phyloP scores from a whole-genome alignment of 2,797 vertebrate genomes.

The Propithecus deckenii region DNA sequence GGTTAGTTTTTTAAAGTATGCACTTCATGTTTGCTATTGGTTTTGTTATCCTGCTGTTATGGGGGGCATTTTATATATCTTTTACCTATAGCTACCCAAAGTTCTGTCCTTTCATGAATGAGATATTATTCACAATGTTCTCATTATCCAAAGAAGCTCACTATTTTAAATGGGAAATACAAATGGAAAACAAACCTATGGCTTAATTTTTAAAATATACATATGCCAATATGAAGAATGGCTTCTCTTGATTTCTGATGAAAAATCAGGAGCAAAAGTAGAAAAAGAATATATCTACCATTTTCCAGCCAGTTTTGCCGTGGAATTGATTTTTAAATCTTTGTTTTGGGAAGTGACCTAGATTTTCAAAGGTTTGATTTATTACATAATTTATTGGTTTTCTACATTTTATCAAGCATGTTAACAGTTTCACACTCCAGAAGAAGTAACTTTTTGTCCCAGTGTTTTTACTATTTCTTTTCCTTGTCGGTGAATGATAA shows the following conservation, averaged over 20 bases:
- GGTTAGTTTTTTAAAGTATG: neutral
- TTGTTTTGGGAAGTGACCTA: neutral
- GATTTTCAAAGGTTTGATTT: neutral
- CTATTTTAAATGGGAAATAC: neutral
- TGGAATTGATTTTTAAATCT: conserved; percentile 5
- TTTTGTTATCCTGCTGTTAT: neutral
- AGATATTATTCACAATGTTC: neutral
- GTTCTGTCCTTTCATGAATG: neutral
- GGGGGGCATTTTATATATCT: neutral
- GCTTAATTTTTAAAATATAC: neutral
- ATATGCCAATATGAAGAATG: neutral
- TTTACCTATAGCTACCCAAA: neutral
- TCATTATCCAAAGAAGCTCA: neutral
- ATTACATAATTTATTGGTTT: neutral
- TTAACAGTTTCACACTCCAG: neutral
- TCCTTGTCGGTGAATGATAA: neutral
- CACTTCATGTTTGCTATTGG: neutral
- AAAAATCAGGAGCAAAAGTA: conserved; percentile 19
- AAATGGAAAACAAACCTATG: neutral
- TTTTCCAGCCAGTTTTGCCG: neutral
- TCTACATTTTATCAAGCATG: neutral
- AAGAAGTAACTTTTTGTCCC: neutral
- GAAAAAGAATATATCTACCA: neutral
- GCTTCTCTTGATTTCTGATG: neutral
- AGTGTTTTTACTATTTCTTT: conserved; percentile 6